Percentiles rank a stretch among this genome's conserved stretches.
Conservation (phyloP, 2,113 vertebrate species). For the Phrynocephalus versicolor region DNA sequence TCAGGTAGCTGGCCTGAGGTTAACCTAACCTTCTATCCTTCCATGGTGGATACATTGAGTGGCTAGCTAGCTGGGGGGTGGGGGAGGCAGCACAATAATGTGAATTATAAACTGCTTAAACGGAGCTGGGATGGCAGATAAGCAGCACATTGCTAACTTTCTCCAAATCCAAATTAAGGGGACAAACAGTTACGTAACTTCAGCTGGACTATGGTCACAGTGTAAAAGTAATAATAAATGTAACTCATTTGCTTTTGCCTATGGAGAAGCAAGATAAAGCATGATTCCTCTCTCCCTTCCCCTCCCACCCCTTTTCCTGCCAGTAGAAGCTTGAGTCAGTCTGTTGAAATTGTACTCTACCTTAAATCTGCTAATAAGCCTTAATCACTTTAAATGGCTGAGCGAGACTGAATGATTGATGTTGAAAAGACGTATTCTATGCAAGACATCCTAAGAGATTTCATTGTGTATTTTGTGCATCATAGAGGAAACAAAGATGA, state of each 20-base stretch:
- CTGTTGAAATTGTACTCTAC: not conserved
- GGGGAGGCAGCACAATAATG: too few species aligned
- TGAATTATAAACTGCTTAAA: too few species aligned
- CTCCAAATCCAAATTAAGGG: not conserved
- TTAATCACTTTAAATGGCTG: conserved; percentile 17
- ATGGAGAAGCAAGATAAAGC: not conserved
- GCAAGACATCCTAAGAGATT: conserved; percentile 2
- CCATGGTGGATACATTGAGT: too few species aligned
- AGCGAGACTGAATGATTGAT: not conserved
- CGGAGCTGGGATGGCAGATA: too few species aligned
- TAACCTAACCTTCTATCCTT: too few species aligned
- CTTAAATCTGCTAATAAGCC: not conserved
- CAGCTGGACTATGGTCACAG: not conserved
- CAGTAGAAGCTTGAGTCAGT: conserved; percentile 2
- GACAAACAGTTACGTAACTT: not conserved
- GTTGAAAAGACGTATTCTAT: not conserved
- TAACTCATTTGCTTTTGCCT: not conserved
- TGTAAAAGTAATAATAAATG: too few species aligned
- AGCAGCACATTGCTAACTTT: not conserved
- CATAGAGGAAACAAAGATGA: conserved; percentile 11
- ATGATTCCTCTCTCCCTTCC: not conserved
- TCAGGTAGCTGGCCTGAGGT: too few species aligned
- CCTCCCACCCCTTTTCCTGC: too few species aligned
- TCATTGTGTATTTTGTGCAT: not conserved
- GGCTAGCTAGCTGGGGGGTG: too few species aligned